phyloP scores from a whole-genome alignment of 2,113 vertebrate genomes.

The Polyodon spathula region DNA sequence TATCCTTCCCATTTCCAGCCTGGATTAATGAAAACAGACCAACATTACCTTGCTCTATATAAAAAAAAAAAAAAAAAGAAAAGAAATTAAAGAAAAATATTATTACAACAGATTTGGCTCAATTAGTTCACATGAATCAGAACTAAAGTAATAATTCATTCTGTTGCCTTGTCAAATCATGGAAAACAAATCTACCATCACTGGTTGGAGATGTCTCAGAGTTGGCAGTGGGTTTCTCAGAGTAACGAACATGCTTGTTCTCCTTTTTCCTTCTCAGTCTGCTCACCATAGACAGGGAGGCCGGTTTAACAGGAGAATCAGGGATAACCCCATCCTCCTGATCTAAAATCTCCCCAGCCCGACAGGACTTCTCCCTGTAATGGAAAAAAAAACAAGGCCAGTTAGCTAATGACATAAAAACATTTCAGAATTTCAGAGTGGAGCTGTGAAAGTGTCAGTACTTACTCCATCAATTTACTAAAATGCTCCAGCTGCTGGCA shows the following conservation, averaged over 20 bases:
- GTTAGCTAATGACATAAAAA: not conserved
- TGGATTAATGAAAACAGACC: too few relatives aligned
- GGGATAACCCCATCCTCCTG: slow-evolving; percentile 76
- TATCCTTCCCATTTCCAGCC: too few relatives aligned
- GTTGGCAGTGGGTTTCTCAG: slow-evolving; percentile 49
- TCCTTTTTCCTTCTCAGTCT: slow-evolving; percentile 70
- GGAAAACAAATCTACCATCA: slow-evolving; percentile 15
- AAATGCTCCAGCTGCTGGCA: slow-evolving; percentile 63
- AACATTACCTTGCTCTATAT: too few relatives aligned
- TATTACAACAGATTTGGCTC: too few relatives aligned
- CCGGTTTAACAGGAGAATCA: slow-evolving; percentile 65
- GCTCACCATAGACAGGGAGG: slow-evolving; percentile 61
- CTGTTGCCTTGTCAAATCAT: too few relatives aligned
- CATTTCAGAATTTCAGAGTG: too few relatives aligned
- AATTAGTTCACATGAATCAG: too few relatives aligned
- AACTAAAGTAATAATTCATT: too few relatives aligned
- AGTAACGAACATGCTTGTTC: slow-evolving; percentile 60
- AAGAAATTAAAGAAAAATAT: too few relatives aligned
- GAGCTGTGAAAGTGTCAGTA: not conserved
- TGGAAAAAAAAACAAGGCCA: slow-evolving; percentile 18
- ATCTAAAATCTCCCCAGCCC: slow-evolving; percentile 33
- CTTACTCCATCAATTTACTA: slow-evolving; percentile 60
- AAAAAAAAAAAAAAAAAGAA: too few relatives aligned
- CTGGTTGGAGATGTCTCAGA: slow-evolving; percentile 20
- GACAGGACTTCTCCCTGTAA: slow-evolving; percentile 40